Conservation (phyloP, 2,113 vertebrate genomes). For the Oncorhynchus tshawytscha region DNA sequence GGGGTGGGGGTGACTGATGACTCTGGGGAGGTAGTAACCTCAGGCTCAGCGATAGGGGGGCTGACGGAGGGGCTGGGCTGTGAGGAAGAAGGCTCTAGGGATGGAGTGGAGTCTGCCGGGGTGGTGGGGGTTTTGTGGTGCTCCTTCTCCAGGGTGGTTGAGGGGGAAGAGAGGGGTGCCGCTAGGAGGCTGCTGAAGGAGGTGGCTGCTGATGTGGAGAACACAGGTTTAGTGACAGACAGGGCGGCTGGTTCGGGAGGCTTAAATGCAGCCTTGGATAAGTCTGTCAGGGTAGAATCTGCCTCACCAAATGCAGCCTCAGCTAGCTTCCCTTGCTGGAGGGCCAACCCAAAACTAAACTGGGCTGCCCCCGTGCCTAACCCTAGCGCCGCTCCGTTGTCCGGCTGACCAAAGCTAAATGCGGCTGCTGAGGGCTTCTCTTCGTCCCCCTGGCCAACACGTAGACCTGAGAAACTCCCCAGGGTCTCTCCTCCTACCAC, state of each 20-base stretch:
- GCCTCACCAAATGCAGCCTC: constrained; percentile 48
- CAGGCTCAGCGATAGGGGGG: constrained; percentile 1
- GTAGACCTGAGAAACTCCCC: constrained; percentile 87
- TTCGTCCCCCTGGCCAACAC: constrained; percentile 86
- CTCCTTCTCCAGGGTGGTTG: constrained; percentile 55
- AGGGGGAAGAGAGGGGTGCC: constrained; percentile 31
- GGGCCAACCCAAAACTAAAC: constrained; percentile 67
- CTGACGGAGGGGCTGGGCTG: constrained; percentile 5
- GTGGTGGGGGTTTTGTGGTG: constrained; percentile 8
- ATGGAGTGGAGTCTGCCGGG: constrained; percentile 38
- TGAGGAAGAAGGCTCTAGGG: constrained; percentile 29
- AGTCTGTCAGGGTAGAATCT: constrained; percentile 22
- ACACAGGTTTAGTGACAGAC: constrained; percentile 54
- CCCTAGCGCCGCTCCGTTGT: constrained; percentile 8
- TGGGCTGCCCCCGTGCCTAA: constrained; percentile 8
- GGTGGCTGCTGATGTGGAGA: constrained; percentile 57
- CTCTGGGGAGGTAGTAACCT: constrained; percentile 9
- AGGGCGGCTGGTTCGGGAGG: constrained; percentile 26
- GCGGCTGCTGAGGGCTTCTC: constrained; percentile 51
- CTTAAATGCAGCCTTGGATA: constrained; percentile 54
- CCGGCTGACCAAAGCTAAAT: constrained; percentile 45
- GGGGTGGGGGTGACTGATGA: background rate
- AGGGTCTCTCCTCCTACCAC: constrained; percentile 83
- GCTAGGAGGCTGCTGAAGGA: constrained; percentile 54
- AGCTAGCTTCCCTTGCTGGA: constrained; percentile 59